A percentile compares a stretch with the other conserved stretches of the same genome.
phyloP scores from a whole-genome alignment of 2,113 vertebrate species.

The Anolis carolinensis region DNA sequence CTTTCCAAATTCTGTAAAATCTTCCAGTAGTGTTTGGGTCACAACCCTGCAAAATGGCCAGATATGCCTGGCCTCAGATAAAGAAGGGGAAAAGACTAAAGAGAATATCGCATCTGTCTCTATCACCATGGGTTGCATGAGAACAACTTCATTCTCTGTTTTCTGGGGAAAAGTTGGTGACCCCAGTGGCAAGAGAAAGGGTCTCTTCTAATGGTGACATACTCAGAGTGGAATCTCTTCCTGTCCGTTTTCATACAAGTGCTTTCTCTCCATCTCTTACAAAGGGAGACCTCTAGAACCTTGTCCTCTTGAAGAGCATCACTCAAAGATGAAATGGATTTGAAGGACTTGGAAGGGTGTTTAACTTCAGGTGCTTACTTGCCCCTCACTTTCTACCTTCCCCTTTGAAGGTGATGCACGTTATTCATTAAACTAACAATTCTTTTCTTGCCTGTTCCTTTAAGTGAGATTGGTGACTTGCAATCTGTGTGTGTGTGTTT shows the following conservation, averaged over 20 bases:
- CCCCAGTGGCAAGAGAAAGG: background rate
- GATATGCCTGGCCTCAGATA: no score
- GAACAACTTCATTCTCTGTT: background rate
- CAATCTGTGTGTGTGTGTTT: constrained; percentile 72
- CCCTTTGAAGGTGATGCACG: constrained; percentile 61
- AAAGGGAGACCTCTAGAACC: constrained; percentile 50
- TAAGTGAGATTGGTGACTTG: constrained; percentile 75
- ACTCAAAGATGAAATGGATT: constrained; percentile 66
- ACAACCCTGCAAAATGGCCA: no score
- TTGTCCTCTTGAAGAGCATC: constrained; percentile 67
- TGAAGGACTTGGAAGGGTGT: constrained; percentile 70
- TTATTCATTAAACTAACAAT: constrained; percentile 76
- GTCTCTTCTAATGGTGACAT: background rate
- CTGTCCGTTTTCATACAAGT: constrained; percentile 5
- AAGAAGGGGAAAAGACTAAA: no score
- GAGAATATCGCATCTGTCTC: no score
- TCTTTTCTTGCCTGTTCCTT: constrained; percentile 69
- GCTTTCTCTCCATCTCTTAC: constrained; percentile 21
- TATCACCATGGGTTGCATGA: no score
- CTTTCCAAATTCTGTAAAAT: no score
- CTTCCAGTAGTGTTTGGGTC: no score
- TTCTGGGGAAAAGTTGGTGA: background rate
- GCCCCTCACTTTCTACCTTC: constrained; percentile 64
- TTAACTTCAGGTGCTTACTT: constrained; percentile 68
- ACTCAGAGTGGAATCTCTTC: background rate